Conservation (phyloP, 2,113 vertebrate species). For the Ascaphus truei region DNA sequence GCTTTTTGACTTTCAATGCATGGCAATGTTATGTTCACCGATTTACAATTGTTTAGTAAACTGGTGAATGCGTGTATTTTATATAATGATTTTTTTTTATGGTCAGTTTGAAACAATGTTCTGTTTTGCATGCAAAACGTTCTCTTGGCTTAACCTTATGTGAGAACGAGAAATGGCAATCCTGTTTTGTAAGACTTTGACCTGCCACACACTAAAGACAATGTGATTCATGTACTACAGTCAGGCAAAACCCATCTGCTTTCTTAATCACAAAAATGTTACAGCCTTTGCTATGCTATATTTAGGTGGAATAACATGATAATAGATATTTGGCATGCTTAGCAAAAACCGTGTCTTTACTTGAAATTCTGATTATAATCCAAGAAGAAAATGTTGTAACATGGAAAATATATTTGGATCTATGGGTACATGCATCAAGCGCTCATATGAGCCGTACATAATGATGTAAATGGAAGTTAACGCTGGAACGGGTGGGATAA, state of each 20-base stretch:
- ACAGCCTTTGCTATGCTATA: slow-evolving; percentile 16
- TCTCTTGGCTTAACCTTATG: slow-evolving; percentile 18
- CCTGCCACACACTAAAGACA: background rate
- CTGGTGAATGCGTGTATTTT: too few species aligned
- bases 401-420: background rate
- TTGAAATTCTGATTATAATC: background rate
- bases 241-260: slow-evolving; percentile 24
- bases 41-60: too few species aligned
- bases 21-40: too few species aligned
- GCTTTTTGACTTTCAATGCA: too few species aligned
- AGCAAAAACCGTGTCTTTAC: background rate
- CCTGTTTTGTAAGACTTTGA: slow-evolving; percentile 21
- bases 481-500: too few species aligned
- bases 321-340: slow-evolving; percentile 23
- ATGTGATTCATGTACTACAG: slow-evolving; percentile 14
- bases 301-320: slow-evolving; percentile 4
- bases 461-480: too few species aligned
- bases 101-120: too few species aligned
- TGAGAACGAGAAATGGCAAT: slow-evolving; percentile 21
- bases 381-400: slow-evolving; percentile 8
- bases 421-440: too few species aligned
- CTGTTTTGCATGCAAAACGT: background rate
- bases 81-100: too few species aligned
- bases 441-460: too few species aligned
- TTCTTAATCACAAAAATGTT: slow-evolving; percentile 11